Evolutionary conservation across 2,797 vertebrate genomes (phyloP), one percentile per base, ranked within the genome.

Genomic region (Sebastes steindachneri): DNA sequence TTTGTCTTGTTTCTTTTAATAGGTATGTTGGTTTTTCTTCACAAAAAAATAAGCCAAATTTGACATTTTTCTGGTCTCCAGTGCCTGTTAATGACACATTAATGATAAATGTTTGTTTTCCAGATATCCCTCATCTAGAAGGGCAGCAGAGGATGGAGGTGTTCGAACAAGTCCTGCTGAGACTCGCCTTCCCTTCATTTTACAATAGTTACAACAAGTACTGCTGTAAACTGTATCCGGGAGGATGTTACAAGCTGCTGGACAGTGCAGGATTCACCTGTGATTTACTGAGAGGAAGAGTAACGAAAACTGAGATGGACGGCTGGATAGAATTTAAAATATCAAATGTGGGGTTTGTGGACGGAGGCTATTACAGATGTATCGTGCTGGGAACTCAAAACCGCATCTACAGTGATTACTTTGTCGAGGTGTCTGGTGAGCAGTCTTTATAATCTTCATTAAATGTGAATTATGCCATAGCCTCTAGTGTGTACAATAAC

Each of bases 321-420:
- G 89, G 92, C 48, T 77, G 63, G 79, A 92, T 95, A 68, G 84
- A 92, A 67, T 94, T 96, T 81, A 88, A 21, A 68, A 93, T 96
- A 75, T 91, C 63, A 12, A 89, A 93, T 5, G 85, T 88, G 31
- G 88, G 17, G 17, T 8, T 65, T 33, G 14, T 0, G 19, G 95
- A 96, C 53, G 67, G 87, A 68, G 96, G 95, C 17, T 86, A 37
- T 66, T 96, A 96, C 86, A 93, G 92, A 73, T 96, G 96, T 74
- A 26, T 53, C 1, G 55, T 96, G 41, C 11, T 19, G 15, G 75
- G 72, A 28, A 19, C 48, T 33, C 37, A 70, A 69, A 60, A 55
- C 71, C 68, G 1, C 4, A 77, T 93, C 31, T 95, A 92, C 79
- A 62, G 2, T 3, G 89, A 94, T 77, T 93, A 87, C 77, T 69